Evolutionary conservation across 1,140 invertebrate genomes (phyloP), one percentile per base, ranked within the genome.

Genomic region (Apocrypta bakeri): DNA sequence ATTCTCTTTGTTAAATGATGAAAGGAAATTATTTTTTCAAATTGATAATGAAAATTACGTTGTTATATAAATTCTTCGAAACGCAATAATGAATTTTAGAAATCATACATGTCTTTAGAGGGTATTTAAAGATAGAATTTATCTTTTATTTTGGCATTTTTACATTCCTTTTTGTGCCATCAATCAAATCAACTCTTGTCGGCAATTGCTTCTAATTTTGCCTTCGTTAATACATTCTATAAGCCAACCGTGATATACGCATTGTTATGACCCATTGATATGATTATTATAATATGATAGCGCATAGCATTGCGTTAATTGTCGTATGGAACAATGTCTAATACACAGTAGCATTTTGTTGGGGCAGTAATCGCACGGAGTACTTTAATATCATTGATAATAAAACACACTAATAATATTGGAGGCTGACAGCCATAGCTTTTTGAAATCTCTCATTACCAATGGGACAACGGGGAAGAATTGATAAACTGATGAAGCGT

Each of bases 281-380:
- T n/a, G n/a, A n/a, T n/a, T n/a, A n/a, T n/a, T n/a, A n/a, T n/a
- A n/a, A n/a, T n/a, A n/a, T n/a, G n/a, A n/a, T n/a, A n/a, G n/a
- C n/a, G n/a, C n/a, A n/a, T n/a, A n/a, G n/a, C n/a, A n/a, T n/a
- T n/a, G n/a, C n/a, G n/a, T n/a, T n/a, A n/a, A n/a, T n/a, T n/a
- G n/a, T n/a, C n/a, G n/a, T n/a, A n/a, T n/a, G 79, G 82, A 84
- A 81, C 81, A 84, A 77, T 81, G 79, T 83, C 78, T n/a, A n/a
- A 72, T 81, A n/a, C 81, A 77, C 78, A 48, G 79, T 77, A 81
- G 73, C 64, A 40, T 63, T 77, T 84, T 84, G 74, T 80, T 42
- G 12, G 25, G 76, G 61, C 73, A 83, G 76, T 75, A 56, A 56
- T 79, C 40, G 72, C 82, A 76, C 63, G 63, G 29, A 4, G 64